phyloP scores from a whole-genome alignment of 2,797 vertebrate species.

The Apodemus agrarius region DNA sequence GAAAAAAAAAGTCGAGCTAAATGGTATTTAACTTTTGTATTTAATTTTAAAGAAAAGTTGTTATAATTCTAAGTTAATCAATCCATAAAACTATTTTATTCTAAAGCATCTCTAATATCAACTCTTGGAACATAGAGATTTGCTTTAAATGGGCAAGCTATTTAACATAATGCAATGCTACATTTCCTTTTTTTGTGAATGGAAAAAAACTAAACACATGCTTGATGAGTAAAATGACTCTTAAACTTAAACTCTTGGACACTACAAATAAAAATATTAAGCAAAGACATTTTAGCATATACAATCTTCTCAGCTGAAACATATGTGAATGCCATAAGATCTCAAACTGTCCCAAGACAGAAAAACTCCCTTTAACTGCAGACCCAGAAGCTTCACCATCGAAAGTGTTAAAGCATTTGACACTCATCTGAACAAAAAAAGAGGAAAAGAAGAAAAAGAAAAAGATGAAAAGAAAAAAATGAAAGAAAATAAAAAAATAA shows the following conservation, averaged over 20 bases:
- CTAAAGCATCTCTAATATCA: constrained; percentile 42
- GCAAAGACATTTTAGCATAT: constrained; percentile 36
- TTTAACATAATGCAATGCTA: constrained; percentile 39
- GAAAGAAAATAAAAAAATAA: constrained; percentile 46
- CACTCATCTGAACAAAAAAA: constrained; percentile 69
- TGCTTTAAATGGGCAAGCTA: constrained; percentile 25
- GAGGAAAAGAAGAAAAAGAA: background rate
- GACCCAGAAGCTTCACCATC: constrained; percentile 68
- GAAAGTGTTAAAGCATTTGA: constrained; percentile 67
- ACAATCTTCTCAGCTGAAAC: constrained; percentile 55
- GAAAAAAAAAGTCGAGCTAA: constrained; percentile 38
- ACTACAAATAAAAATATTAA: constrained; percentile 67
- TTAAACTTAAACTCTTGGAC: constrained; percentile 59
- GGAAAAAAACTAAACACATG: constrained; percentile 6
- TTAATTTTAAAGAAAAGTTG: constrained; percentile 33
- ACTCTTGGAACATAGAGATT: constrained; percentile 37
- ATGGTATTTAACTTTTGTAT: background rate
- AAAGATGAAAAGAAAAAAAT: background rate
- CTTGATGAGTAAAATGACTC: background rate
- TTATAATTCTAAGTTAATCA: constrained; percentile 43
- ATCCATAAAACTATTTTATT: constrained; percentile 14
- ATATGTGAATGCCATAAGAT: constrained; percentile 57
- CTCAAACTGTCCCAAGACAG: constrained; percentile 69
- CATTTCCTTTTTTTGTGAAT: constrained; percentile 49
- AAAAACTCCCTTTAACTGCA: constrained; percentile 74